Evolutionary conservation across 2,888 invertebrate species (phyloP).

Genomic region (Arctia plantaginis): DNA sequence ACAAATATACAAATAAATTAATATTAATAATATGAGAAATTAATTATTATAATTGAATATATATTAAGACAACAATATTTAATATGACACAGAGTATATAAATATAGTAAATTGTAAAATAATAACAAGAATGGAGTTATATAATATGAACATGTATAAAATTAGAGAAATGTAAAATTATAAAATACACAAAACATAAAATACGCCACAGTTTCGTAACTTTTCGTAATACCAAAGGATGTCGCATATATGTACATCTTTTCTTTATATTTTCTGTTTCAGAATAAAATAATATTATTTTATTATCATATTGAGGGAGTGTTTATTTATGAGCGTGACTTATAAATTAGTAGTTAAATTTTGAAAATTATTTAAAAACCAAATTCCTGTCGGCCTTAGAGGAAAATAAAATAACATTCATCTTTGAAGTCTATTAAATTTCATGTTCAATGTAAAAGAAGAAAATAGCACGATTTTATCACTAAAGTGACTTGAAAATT

Average conservation of each 20-base stretch:
- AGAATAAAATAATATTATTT: background rate
- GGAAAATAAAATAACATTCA: background rate
- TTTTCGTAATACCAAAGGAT: background rate
- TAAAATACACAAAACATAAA: no score
- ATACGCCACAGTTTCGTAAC: background rate
- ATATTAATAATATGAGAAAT: no score
- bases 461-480: background rate
- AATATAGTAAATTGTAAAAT: no score
- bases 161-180: no score
- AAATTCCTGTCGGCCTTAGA: background rate
- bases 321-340: background rate
- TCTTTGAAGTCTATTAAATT: background rate
- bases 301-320: background rate
- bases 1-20: no score
- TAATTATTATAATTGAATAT: no score
- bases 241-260: background rate
- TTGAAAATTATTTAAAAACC: background rate
- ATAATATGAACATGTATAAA: no score
- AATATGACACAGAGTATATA: no score
- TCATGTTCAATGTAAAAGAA: background rate
- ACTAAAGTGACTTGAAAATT: background rate
- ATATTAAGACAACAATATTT: no score
- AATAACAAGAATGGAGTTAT: no score
- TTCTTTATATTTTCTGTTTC: background rate
- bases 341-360: background rate